These are phyloP conservation scores for Drosophila persimilis DNA, from an alignment of 1,140 invertebrate genomes.

Conservation along the genomic window DNA sequence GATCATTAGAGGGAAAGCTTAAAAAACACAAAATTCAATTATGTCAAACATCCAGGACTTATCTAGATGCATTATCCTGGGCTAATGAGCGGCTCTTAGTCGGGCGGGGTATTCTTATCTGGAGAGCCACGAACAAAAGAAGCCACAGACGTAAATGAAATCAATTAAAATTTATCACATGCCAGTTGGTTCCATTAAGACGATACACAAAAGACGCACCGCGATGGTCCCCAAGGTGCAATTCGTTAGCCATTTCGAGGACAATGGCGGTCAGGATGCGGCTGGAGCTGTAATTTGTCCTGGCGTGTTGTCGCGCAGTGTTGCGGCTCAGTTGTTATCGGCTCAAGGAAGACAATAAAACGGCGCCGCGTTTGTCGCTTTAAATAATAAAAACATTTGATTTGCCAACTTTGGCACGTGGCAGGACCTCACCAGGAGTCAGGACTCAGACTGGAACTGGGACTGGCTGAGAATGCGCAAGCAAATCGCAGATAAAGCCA, in stretches of 20 bases:
- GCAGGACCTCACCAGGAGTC: constrained; percentile 28
- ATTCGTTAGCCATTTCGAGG: constrained; percentile 73
- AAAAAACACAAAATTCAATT: constrained; percentile 64
- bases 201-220: constrained; percentile 35
- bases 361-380: constrained; percentile 70
- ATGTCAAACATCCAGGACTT: constrained; percentile 61
- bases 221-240: constrained; percentile 68
- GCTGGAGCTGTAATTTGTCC: constrained; percentile 76
- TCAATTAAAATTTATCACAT: constrained; percentile 81
- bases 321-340: constrained; percentile 43
- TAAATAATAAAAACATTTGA: constrained; percentile 82
- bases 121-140: constrained; percentile 12
- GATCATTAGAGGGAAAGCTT: constrained; percentile 24
- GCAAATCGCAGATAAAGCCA: constrained; percentile 73
- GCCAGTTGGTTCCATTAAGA: constrained; percentile 66
- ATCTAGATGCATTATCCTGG: constrained; percentile 71
- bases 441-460: constrained; percentile 4
- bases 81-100: constrained; percentile 61
- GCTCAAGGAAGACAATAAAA: constrained; percentile 69
- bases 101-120: constrained; percentile 47
- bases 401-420: constrained; percentile 77
- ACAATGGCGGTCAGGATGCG: constrained; percentile 77
- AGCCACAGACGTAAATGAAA: constrained; percentile 59
- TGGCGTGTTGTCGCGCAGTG: constrained; percentile 23
- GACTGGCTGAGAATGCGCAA: constrained; percentile 54